Conservation (phyloP, 2,888 invertebrate genomes). For the Chaitophorus viminalis region DNA sequence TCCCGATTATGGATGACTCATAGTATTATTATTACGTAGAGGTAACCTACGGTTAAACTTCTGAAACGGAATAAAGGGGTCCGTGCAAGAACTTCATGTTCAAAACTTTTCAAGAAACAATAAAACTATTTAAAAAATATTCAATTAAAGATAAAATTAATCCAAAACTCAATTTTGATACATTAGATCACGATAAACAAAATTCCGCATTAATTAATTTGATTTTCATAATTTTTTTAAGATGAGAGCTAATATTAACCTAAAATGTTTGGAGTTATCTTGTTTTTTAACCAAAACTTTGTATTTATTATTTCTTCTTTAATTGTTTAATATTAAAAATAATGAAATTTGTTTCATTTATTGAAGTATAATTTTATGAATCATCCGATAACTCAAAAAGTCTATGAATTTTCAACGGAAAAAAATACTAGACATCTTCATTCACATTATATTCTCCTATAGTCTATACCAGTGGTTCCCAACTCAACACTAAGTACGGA, state of each 20-base stretch:
- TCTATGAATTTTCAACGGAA: no score
- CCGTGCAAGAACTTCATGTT: not conserved
- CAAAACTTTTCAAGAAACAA: slow-evolving; percentile 6
- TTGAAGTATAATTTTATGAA: no score
- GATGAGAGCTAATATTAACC: not conserved
- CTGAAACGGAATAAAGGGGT: not conserved
- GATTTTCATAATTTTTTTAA: not conserved
- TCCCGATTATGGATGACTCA: no score
- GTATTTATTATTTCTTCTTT: no score
- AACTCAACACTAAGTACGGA: no score
- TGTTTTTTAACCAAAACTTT: not conserved
- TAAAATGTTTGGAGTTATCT: not conserved
- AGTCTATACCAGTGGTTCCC: no score
- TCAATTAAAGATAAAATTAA: not conserved
- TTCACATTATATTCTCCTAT: no score
- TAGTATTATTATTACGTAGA: not conserved
- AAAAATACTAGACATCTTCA: no score
- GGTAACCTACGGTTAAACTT: not conserved
- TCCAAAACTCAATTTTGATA: not conserved
- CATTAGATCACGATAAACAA: not conserved
- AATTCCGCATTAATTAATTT: not conserved
- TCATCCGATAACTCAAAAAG: no score
- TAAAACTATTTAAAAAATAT: not conserved
- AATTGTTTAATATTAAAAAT: no score
- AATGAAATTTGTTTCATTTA: no score